Evolutionary conservation across 2,113 vertebrate genomes (phyloP), one percentile per base, ranked within the genome.

Genomic region (Nipponia nippon): DNA sequence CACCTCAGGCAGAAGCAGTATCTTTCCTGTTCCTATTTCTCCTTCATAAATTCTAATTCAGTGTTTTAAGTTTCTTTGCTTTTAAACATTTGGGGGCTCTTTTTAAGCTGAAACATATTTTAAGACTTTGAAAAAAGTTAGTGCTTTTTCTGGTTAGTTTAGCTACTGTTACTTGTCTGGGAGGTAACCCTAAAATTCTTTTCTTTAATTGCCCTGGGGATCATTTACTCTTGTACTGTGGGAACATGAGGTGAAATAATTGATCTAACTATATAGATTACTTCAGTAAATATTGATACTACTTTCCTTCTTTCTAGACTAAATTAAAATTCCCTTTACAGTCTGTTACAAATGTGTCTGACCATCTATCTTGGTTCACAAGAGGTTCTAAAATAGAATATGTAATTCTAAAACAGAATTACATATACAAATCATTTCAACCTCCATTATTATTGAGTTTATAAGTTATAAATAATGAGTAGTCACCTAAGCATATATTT

Each of bases 31-130:
- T 92, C 89, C 84, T 94, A 87, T 89, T 87, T 83, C 90, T 95
- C 91, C 92, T 95, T 97, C 92, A 95, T 94, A 96, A 95, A 97
- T 96, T 96, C 90, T 97, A 97, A 95, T 91, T 92, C 79, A 85
- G 34, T 88, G 86, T 86, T 96, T 93, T 89, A 94, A 90, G 75
- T 95, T 80, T 73, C 87, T 92, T 89, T 75, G 29, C 92, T 95
- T 97, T 96, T 94, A 94, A 93, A 96, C 83, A 76, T 92, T 82
- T 94, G 46, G 89, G 67, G 71, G 19, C 69, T 90, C 81, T 93
- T 95, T 97, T 95, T 66, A 95, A 94, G 49, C 86, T 92, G 86
- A 96, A 96, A 83, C 14, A 29, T 65, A 38, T 70, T 95, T 69
- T 77, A 95, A 83, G 59, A 79, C 96, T 97, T 95, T 94, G 94